phyloP scores from a whole-genome alignment of 2,888 invertebrate genomes.

The Julus scanicus region DNA sequence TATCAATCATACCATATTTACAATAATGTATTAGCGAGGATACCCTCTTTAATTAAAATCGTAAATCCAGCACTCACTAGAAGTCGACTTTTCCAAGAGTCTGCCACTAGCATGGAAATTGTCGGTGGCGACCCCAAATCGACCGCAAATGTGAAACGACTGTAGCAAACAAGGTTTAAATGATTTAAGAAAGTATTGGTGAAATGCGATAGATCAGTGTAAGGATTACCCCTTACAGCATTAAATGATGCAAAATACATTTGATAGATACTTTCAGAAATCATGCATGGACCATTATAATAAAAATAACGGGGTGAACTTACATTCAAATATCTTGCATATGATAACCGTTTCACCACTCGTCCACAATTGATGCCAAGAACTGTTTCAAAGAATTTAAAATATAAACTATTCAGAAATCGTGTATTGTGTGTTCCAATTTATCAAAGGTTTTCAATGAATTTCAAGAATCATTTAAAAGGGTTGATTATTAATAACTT shows the following conservation, averaged over 20 bases:
- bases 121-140: conserved; percentile 81
- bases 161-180: neutral
- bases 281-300: neutral
- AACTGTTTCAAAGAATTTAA: neutral
- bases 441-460: too few relatives aligned
- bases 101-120: conserved; percentile 78
- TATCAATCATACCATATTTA: neutral
- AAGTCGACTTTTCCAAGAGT: conserved; percentile 77
- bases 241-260: too few relatives aligned
- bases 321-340: conserved; percentile 68
- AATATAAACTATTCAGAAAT: too few relatives aligned
- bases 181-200: too few relatives aligned
- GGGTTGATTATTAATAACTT: too few relatives aligned
- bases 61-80: conserved; percentile 62
- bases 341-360: conserved; percentile 68
- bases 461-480: too few relatives aligned
- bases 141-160: conserved; percentile 79
- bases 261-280: too few relatives aligned
- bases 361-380: conserved; percentile 1
- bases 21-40: neutral
- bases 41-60: neutral
- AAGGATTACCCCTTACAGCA: too few relatives aligned
- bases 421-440: too few relatives aligned
- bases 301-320: neutral
- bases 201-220: conserved; percentile 25